These are phyloP conservation scores for Euphydryas editha DNA, from an alignment of 2,888 invertebrate genomes.

Conservation along the genomic window DNA sequence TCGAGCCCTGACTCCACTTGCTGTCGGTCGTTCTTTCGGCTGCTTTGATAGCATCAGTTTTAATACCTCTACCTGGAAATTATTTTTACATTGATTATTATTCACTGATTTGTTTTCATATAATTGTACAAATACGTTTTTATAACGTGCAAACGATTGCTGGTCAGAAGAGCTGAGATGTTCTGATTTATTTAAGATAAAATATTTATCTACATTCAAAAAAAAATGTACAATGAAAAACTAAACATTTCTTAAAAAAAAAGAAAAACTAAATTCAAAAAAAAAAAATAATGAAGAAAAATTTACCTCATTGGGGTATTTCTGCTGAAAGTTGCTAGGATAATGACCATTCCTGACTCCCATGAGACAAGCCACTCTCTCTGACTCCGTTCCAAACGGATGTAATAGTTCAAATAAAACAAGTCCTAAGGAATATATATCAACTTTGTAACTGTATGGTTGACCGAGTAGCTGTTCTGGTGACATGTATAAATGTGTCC, in stretches of 20 bases:
- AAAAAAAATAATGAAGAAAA: too few species aligned
- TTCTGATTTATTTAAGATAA: not conserved
- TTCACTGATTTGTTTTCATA: not conserved
- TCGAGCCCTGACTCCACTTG: slow-evolving; percentile 86
- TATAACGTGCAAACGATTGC: too few species aligned
- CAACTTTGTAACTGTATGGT: slow-evolving; percentile 94
- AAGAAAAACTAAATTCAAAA: too few species aligned
- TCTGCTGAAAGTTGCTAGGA: slow-evolving; percentile 86
- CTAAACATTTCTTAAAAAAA: not conserved
- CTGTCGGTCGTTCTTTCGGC: slow-evolving; percentile 89
- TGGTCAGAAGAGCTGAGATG: too few species aligned
- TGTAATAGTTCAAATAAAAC: slow-evolving; percentile 96
- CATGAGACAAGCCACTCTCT: slow-evolving; percentile 88
- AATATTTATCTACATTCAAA: too few species aligned
- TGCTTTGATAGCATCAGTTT: slow-evolving; percentile 90
- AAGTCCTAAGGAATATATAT: slow-evolving; percentile 96
- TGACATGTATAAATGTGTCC: slow-evolving; percentile 98
- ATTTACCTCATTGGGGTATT: slow-evolving; percentile 88
- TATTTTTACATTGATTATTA: not conserved
- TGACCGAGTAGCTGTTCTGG: slow-evolving; percentile 94
- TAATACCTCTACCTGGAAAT: slow-evolving; percentile 86
- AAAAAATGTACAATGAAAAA: too few species aligned
- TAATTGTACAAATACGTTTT: too few species aligned
- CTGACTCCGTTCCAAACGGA: slow-evolving; percentile 96
- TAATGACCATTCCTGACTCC: slow-evolving; percentile 86